phyloP scores from a whole-genome alignment of 2,797 vertebrate genomes.

The Cetoscarus ocellatus region DNA sequence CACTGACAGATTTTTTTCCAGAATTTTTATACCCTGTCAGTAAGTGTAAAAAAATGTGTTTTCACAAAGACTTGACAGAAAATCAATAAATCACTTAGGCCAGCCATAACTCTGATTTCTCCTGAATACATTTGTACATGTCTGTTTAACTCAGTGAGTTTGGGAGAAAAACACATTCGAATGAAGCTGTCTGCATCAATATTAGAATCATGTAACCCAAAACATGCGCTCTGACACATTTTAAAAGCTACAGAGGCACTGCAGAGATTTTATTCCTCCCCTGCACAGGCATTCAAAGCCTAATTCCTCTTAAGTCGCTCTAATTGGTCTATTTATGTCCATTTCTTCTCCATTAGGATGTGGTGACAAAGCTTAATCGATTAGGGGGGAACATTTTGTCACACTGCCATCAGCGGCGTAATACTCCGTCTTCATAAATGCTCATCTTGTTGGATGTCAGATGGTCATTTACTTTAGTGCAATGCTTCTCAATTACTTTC shows the following conservation, averaged over 20 bases:
- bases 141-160: too few relatives aligned
- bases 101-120: too few relatives aligned
- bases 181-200: neutral
- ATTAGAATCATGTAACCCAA: neutral
- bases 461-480: conserved; percentile 40
- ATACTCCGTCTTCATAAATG: conserved; percentile 35
- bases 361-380: conserved; percentile 32
- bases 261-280: neutral
- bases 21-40: too few relatives aligned
- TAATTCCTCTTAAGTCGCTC: conserved; percentile 7
- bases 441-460: conserved; percentile 30
- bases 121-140: too few relatives aligned
- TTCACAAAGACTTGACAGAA: too few relatives aligned
- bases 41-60: too few relatives aligned
- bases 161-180: neutral
- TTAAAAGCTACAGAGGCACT: conserved; percentile 4
- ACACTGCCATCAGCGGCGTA: conserved; percentile 39
- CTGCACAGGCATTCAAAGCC: conserved; percentile 3
- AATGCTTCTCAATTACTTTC: too few relatives aligned
- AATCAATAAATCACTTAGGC: too few relatives aligned
- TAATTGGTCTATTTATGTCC: conserved; percentile 54
- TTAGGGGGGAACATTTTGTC: conserved; percentile 28
- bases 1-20: too few relatives aligned
- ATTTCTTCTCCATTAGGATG: conserved; percentile 49
- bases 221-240: neutral